A percentile compares a stretch with the other conserved stretches of the same genome.
These are phyloP conservation scores for Calcarius lapponicus DNA, from an alignment of 2,797 vertebrate species.

Conservation along the genomic window DNA sequence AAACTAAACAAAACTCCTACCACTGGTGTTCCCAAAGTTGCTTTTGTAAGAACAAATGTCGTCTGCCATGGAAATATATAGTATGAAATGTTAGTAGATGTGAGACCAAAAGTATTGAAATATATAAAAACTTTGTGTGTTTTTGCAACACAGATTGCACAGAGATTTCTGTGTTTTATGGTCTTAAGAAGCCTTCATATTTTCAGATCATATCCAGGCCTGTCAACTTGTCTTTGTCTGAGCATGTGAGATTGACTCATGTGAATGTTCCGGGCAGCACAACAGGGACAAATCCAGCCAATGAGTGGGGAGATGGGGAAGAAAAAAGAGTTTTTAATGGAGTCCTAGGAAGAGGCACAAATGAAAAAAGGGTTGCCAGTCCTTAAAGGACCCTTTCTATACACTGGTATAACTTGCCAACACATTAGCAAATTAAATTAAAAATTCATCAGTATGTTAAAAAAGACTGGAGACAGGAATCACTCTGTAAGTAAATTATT, in stretches of 20 bases:
- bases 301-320: background rate
- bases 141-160: background rate
- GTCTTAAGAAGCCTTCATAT: background rate
- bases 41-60: background rate
- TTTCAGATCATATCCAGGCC: background rate
- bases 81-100: background rate
- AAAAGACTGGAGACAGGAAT: background rate
- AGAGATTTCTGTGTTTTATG: background rate
- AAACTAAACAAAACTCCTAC: background rate
- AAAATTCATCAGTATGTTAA: background rate
- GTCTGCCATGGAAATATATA: background rate
- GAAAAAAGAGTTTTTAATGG: background rate
- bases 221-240: background rate
- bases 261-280: background rate
- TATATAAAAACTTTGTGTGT: background rate
- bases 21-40: background rate
- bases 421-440: conserved; percentile 5
- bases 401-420: background rate
- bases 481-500: background rate
- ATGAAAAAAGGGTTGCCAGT: background rate
- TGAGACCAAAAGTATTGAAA: background rate
- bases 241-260: background rate
- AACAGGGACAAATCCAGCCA: background rate
- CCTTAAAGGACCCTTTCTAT: background rate
- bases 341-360: background rate